Evolutionary conservation across 2,797 vertebrate species (phyloP).

Genomic region (Brachymystax lenok): DNA sequence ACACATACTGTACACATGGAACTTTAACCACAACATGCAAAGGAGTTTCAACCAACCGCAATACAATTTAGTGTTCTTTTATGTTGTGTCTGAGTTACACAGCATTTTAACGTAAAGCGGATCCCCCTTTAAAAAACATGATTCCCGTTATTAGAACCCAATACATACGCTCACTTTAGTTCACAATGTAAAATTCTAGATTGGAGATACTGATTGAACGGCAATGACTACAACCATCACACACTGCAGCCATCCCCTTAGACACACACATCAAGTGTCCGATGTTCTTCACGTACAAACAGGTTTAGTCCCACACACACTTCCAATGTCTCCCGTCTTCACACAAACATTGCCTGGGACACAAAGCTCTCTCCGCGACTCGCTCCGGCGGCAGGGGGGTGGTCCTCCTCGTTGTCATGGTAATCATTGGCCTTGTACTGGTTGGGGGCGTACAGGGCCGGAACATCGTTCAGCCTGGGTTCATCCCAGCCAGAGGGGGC

Average conservation of each 20-base stretch:
- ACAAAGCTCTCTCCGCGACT: constrained; percentile 75
- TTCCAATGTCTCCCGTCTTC: constrained; percentile 45
- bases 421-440: background rate
- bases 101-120: background rate
- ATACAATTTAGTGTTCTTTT: background rate
- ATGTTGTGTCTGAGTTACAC: background rate
- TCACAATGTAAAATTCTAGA: background rate
- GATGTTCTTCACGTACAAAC: background rate
- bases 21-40: background rate
- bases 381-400: constrained; percentile 35
- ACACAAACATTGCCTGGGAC: constrained; percentile 76
- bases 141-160: background rate
- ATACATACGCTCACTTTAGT: background rate
- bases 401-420: constrained; percentile 30
- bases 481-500: constrained; percentile 65
- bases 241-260: background rate
- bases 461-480: constrained; percentile 49
- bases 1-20: background rate
- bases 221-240: background rate
- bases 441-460: constrained; percentile 54
- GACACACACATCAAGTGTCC: background rate
- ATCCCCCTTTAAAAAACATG: background rate
- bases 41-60: background rate
- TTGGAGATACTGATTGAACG: constrained; percentile 1
- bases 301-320: constrained; percentile 24